Percentiles rank a stretch among this genome's conserved stretches.
Evolutionary conservation across 2,888 invertebrate species (phyloP).

Genomic region (Caradrina kadenii): DNA sequence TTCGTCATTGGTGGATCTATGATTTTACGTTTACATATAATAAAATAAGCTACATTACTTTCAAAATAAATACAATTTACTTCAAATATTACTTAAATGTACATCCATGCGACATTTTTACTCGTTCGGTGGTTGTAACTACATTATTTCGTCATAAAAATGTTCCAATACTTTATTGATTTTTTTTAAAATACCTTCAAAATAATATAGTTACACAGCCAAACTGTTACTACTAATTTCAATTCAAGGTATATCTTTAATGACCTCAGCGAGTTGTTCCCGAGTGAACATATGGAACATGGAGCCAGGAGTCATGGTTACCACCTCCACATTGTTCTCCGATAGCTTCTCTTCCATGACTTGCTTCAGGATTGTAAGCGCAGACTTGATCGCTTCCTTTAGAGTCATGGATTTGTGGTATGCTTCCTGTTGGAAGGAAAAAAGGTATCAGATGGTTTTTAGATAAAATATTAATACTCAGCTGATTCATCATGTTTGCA

Average conservation of each 20-base stretch:
- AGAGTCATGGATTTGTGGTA: slow-evolving; percentile 97
- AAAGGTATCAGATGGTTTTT: background rate
- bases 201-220: slow-evolving; percentile 33
- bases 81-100: slow-evolving; percentile 59
- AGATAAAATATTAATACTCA: too few relatives aligned
- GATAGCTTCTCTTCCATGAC: slow-evolving; percentile 99
- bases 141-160: slow-evolving; percentile 12
- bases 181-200: background rate
- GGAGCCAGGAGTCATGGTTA: slow-evolving; percentile 96
- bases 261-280: slow-evolving; percentile 97
- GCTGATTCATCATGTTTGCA: too few relatives aligned
- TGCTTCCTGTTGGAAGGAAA: slow-evolving; percentile 88
- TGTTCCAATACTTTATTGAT: background rate
- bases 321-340: slow-evolving; percentile 99
- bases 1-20: slow-evolving; percentile 15
- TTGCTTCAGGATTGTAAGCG: slow-evolving; percentile 98
- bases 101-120: slow-evolving; percentile 44
- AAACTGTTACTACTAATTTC: slow-evolving; percentile 30
- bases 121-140: slow-evolving; percentile 30
- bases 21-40: slow-evolving; percentile 25
- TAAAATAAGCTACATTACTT: slow-evolving; percentile 31
- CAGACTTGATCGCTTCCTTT: slow-evolving; percentile 97
- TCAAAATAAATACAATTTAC: slow-evolving; percentile 53
- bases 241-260: slow-evolving; percentile 93
- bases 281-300: slow-evolving; percentile 97